Percentiles rank a stretch among this genome's conserved stretches.
Evolutionary conservation across 1,140 invertebrate genomes (phyloP).

Genomic region (Bathynomus jamesi): DNA sequence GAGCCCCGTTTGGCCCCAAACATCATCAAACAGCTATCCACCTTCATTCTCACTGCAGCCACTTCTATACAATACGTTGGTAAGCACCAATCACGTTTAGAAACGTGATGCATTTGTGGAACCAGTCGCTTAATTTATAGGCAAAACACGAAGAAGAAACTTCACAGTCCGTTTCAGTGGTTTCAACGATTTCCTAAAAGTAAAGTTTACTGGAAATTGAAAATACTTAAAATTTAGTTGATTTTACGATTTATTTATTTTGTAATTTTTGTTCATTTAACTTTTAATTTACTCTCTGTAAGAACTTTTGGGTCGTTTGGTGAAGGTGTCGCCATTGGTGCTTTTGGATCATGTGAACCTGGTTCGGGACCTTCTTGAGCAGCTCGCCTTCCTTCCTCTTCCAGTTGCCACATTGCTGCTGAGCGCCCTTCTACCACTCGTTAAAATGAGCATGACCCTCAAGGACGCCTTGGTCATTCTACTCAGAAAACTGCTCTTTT

Average conservation of each 20-base stretch:
- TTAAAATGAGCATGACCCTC: constrained; percentile 44
- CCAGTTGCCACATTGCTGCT: constrained; percentile 42
- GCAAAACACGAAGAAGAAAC: too few relatives aligned
- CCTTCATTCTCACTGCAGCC: constrained; percentile 8
- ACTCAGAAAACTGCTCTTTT: constrained; percentile 46
- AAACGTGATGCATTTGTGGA: too few relatives aligned
- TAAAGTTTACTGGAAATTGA: too few relatives aligned
- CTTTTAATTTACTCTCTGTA: too few relatives aligned
- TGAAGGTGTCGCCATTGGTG: constrained; percentile 14
- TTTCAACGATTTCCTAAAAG: too few relatives aligned
- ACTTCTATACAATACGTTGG: constrained; percentile 16
- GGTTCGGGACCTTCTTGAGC: constrained; percentile 43
- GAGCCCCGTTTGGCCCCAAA: constrained; percentile 14
- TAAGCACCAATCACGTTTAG: too few relatives aligned
- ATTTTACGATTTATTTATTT: too few relatives aligned
- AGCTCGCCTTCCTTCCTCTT: constrained; percentile 42
- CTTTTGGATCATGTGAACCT: constrained; percentile 25
- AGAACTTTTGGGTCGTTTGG: constrained; percentile 26
- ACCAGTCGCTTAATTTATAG: too few relatives aligned
- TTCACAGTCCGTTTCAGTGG: too few relatives aligned
- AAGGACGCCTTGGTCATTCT: constrained; percentile 46
- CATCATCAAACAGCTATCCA: constrained; percentile 14
- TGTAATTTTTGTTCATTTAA: too few relatives aligned
- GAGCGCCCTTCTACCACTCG: constrained; percentile 43
- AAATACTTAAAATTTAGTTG: too few relatives aligned